phyloP scores from a whole-genome alignment of 1,140 invertebrate species.

The Lerema accius region DNA sequence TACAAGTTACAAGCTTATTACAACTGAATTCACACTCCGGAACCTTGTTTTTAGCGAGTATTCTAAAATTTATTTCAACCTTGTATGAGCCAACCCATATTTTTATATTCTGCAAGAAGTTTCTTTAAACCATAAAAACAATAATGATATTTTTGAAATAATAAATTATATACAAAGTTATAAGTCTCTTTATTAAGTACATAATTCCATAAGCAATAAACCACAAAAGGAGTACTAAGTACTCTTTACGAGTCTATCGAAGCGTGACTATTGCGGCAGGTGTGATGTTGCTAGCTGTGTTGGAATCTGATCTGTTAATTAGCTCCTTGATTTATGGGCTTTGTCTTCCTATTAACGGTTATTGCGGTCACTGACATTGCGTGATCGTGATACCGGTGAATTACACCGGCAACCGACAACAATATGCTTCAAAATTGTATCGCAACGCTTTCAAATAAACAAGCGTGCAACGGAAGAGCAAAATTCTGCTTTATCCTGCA shows the following conservation, averaged over 20 bases:
- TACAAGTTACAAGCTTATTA: too few species aligned
- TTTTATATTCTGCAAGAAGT: too few species aligned
- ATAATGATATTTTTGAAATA: too few species aligned
- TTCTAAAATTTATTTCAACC: too few species aligned
- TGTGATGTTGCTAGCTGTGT: conserved; percentile 54
- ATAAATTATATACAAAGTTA: too few species aligned
- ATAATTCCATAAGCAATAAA: neutral
- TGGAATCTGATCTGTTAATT: conserved; percentile 58
- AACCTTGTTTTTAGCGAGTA: too few species aligned
- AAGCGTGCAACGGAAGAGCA: conserved; percentile 46
- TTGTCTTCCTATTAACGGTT: conserved; percentile 56
- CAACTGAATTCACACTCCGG: too few species aligned
- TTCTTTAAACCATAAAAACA: too few species aligned
- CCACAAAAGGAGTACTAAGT: neutral
- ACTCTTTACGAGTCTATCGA: conserved; percentile 13
- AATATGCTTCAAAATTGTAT: conserved; percentile 28
- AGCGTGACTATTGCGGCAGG: conserved; percentile 46
- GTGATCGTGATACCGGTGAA: conserved; percentile 22
- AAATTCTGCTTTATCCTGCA: conserved; percentile 58
- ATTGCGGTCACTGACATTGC: conserved; percentile 40
- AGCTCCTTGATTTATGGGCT: conserved; percentile 67
- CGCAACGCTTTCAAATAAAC: conserved; percentile 45
- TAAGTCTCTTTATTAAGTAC: too few species aligned
- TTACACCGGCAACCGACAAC: conserved; percentile 11
- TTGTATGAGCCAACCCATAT: too few species aligned